Evolutionary conservation across 2,888 invertebrate species (phyloP), one percentile per base, ranked within the genome.

Genomic region (Meloe dianella): DNA sequence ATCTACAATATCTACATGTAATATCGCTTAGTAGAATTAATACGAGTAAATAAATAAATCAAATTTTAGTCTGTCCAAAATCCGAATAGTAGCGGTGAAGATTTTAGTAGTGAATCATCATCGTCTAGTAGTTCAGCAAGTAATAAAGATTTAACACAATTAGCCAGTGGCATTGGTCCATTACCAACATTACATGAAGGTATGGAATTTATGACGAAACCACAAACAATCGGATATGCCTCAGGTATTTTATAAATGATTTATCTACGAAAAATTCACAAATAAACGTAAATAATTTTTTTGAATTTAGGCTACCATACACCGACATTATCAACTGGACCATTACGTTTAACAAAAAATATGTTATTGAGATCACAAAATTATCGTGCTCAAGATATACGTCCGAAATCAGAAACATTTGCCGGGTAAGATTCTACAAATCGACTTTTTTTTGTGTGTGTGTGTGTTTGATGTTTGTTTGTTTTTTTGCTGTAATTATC

Each of bases 151-250:
- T 72, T 82, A 67, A 76, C 80, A 5, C 80, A 80, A 73, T 71
- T 81, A 66, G 78, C 81, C n/a, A 80, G 80, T 65, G 80, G 80
- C 41, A 73, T 79, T 41, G 83, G 82, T 63, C 80, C 87, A 8
- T 86, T 95, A 78, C 95, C 95, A 20, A 95, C 95, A 7, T 86
- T 96, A 57, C 94, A 93, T 84, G 96, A 96, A 85, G 95, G 95
- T 78, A 87, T 90, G 80, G 94, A 94, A 84, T 86, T 93, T 75
- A 80, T 86, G 78, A 77, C 81, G 64, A 79, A 79, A 69, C 74
- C 78, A 24, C 74, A 73, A 62, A 80, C 78, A 57, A 71, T 79
- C 47, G 71, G 75, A 62, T 78, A 81, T 67, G 80, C 80, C 24
- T 81, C 83, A 65, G 83, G 83, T 82, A 68, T 75, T 74, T 74